These are phyloP conservation scores for Isurus oxyrinchus DNA, from an alignment of 2,113 vertebrate genomes.

Conservation along the genomic window DNA sequence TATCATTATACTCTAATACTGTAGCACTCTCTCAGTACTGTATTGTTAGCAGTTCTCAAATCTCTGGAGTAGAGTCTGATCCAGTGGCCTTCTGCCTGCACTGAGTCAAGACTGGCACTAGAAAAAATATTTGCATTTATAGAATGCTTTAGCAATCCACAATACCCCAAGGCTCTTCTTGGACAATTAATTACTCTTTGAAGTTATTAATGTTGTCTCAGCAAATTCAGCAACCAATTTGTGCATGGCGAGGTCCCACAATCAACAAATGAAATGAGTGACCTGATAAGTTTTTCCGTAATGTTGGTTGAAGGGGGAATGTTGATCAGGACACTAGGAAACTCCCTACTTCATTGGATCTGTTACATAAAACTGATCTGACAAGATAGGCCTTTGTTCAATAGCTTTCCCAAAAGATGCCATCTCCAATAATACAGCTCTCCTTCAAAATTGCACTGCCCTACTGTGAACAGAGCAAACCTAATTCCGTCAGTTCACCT, in stretches of 20 bases:
- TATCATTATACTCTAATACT: neutral
- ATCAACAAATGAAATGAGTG: neutral
- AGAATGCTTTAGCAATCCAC: neutral
- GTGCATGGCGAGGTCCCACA: neutral
- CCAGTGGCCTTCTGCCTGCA: neutral
- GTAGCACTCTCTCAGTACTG: neutral
- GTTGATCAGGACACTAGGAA: neutral
- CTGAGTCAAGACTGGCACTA: neutral
- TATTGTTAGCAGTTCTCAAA: neutral
- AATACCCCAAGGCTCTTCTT: neutral
- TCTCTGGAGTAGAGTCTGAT: neutral
- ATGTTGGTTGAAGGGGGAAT: neutral
- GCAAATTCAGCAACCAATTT: neutral
- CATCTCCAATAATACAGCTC: neutral
- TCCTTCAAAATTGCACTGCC: neutral
- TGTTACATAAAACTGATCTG: neutral
- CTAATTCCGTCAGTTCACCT: neutral
- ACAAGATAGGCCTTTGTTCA: neutral
- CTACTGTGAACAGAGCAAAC: neutral
- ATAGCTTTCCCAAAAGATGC: neutral
- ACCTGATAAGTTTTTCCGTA: neutral
- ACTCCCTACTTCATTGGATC: neutral
- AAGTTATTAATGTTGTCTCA: neutral
- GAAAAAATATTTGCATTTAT: neutral
- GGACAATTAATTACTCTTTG: neutral